Percentiles rank a stretch among this genome's conserved stretches.
These are phyloP conservation scores for Osmerus mordax DNA, from an alignment of 2,113 vertebrate species.

Conservation along the genomic window DNA sequence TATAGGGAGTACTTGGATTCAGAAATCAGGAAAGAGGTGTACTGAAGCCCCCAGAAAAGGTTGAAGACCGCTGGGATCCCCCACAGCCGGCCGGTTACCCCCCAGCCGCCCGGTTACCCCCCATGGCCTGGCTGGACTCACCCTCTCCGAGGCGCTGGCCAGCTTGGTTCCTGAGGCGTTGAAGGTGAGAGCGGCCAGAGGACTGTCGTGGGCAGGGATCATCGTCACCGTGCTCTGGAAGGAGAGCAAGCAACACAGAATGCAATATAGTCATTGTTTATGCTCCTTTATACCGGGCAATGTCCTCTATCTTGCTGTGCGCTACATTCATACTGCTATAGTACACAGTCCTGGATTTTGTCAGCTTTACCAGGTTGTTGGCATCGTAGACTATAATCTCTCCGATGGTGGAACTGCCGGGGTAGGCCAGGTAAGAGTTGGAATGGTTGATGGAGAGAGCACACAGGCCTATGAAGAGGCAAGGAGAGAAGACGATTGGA, in stretches of 20 bases:
- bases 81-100: background rate
- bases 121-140: slow-evolving; percentile 42
- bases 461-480: slow-evolving; percentile 64
- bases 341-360: background rate
- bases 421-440: slow-evolving; percentile 87
- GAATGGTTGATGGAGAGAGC: slow-evolving; percentile 87
- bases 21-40: too few species aligned
- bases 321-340: background rate
- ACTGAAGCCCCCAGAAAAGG: too few species aligned
- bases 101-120: background rate
- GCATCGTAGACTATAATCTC: slow-evolving; percentile 89
- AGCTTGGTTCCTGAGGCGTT: slow-evolving; percentile 88
- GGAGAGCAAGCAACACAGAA: background rate
- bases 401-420: slow-evolving; percentile 85
- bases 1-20: too few species aligned
- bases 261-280: background rate
- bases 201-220: slow-evolving; percentile 95
- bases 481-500: background rate
- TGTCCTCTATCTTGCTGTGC: background rate
- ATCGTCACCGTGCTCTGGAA: slow-evolving; percentile 88
- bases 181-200: slow-evolving; percentile 89
- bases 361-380: slow-evolving; percentile 80
- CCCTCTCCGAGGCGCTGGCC: slow-evolving; percentile 95
- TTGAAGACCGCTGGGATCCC: too few species aligned
- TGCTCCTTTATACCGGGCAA: background rate